Conservation (phyloP, 2,888 invertebrate species). For the Amorpha juglandis region DNA sequence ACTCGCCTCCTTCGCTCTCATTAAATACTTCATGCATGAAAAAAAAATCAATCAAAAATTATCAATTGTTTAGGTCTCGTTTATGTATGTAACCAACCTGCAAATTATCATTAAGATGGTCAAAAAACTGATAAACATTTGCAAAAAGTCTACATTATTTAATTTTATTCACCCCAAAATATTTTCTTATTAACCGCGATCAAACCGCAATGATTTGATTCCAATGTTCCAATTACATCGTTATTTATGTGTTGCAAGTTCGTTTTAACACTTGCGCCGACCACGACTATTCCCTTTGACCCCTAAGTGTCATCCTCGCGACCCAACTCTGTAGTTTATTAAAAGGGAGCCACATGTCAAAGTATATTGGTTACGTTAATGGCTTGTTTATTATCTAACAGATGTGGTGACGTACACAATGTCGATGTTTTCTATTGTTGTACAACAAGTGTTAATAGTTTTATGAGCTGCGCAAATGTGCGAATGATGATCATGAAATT, state of each 20-base stretch:
- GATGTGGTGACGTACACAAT: constrained; percentile 58
- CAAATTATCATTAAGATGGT: too few species aligned
- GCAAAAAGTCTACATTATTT: background rate
- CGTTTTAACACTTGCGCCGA: constrained; percentile 52
- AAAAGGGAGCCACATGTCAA: constrained; percentile 34
- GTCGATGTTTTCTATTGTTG: constrained; percentile 51
- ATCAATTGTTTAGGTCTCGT: too few species aligned
- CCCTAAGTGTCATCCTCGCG: constrained; percentile 31
- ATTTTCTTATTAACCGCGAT: constrained; percentile 14
- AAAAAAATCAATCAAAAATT: too few species aligned
- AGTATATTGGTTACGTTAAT: constrained; percentile 40
- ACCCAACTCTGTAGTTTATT: background rate
- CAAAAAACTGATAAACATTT: too few species aligned
- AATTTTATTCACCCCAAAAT: constrained; percentile 2
- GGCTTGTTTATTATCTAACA: constrained; percentile 40
- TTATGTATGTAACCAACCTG: too few species aligned
- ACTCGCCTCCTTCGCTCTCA: too few species aligned
- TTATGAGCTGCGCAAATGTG: constrained; percentile 66
- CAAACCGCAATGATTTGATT: constrained; percentile 65
- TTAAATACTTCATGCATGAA: too few species aligned
- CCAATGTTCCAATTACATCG: constrained; percentile 72
- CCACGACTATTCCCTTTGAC: constrained; percentile 41
- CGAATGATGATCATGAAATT: constrained; percentile 54
- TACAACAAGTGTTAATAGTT: constrained; percentile 51
- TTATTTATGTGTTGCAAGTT: constrained; percentile 76